Base-by-base conservation (phyloP, 2,797 vertebrate genomes). In the Hafferia zeledoni region DNA sequence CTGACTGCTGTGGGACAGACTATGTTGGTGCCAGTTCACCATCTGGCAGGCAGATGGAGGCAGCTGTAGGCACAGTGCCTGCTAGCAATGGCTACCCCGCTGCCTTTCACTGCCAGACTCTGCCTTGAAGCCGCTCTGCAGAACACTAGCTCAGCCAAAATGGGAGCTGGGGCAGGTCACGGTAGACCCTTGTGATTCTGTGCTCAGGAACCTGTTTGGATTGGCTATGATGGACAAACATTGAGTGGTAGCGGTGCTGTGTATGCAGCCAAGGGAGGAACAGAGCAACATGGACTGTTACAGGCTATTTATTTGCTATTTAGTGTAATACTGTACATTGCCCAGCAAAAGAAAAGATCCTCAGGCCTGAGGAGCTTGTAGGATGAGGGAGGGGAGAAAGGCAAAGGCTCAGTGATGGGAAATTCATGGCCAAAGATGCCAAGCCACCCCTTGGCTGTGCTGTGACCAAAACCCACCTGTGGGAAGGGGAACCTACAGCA, bases 41-140 rank as follows among this genome's bases (percentile, higher is more conserved):
- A 64, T 88, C 79, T 90, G 92, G 56, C 76, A 77, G 75, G 83
- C 83, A 71, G 69, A 81, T 23, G 33, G 46, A 86, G 65, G 53
- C 8, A 55, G 83, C 72, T 86, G 72, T 16, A 22, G 61, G 64
- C 79, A 67, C 6, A 0, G 19, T 76, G 81, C 53, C 74, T 24
- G 15, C 81, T 13, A 47, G 67, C 4, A 1, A 41, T 50, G 47
- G 60, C 37, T 52, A 64, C 31, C n/a, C 60, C 37, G 55, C 91
- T 74, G 75, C 64, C 52, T 41, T 31, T 31, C 33, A 1, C 74
- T 69, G 89, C 67, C 89, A 80, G 59, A 1, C 37, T 15, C 8
- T 31, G 65, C 60, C 83, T 83, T 57, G 13, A 86, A 64, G 46
- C 61, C 35, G 76, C 77, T 88, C 60, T 25, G 46, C 23, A 23